Percentiles rank a stretch among this genome's conserved stretches.
Evolutionary conservation across 2,797 vertebrate species (phyloP).

Genomic region (Avahi laniger): DNA sequence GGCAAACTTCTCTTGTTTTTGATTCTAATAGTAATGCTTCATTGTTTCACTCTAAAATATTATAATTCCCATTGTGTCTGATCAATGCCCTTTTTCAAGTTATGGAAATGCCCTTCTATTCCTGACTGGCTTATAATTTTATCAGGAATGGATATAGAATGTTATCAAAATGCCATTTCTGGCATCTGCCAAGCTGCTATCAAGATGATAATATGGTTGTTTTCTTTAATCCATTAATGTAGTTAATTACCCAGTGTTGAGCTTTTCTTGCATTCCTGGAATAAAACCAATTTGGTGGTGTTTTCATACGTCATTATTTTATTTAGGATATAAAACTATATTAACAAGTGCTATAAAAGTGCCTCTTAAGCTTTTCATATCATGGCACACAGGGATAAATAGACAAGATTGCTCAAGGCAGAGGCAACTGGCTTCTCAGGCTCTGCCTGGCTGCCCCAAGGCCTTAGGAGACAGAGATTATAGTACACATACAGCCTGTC

Average conservation of each 20-base stretch:
- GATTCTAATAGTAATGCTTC: not conserved
- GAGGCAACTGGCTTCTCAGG: not conserved
- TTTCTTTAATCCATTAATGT: conserved; percentile 21
- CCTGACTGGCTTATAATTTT: conserved; percentile 4
- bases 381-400: not conserved
- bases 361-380: not conserved
- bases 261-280: not conserved
- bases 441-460: not conserved
- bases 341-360: not conserved
- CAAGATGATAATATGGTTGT: not conserved
- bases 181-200: not conserved
- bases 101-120: not conserved
- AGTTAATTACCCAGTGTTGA: conserved; percentile 25
- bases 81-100: not conserved
- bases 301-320: not conserved
- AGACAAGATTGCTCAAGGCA: not conserved
- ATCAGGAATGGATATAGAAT: not conserved
- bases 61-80: not conserved
- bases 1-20: conserved; percentile 1
- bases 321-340: not conserved
- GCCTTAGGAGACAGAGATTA: not conserved
- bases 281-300: conserved; percentile 4
- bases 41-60: conserved; percentile 27
- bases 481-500: not conserved
- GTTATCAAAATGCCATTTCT: not conserved